These are phyloP conservation scores for Gallinago jamesoni DNA, from an alignment of 2,113 vertebrate species.

Conservation along the genomic window DNA sequence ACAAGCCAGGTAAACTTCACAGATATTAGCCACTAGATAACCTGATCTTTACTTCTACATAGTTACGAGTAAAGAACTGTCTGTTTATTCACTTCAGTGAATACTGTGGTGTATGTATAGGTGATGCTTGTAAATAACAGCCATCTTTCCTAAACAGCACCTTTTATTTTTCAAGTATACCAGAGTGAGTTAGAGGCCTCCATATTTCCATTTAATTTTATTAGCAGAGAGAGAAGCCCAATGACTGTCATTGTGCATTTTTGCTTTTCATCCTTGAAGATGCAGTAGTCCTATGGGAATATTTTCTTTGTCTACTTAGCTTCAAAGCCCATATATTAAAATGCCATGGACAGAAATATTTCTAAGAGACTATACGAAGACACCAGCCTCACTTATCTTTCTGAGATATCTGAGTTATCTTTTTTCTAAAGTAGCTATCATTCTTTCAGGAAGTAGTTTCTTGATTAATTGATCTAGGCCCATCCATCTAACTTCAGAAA, in stretches of 20 bases:
- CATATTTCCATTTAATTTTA: neutral
- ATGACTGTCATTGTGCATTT: neutral
- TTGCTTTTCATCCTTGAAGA: neutral
- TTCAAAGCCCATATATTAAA: neutral
- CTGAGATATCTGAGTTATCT: neutral
- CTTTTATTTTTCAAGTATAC: neutral
- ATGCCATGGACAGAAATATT: neutral
- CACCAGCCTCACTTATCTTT: neutral
- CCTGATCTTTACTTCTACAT: neutral
- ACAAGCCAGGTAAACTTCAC: neutral
- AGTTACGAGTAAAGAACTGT: neutral
- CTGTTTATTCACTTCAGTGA: neutral
- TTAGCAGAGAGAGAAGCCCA: neutral
- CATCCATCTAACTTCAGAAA: neutral
- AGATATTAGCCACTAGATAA: neutral
- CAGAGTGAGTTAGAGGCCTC: neutral
- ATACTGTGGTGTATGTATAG: neutral
- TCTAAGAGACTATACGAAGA: neutral
- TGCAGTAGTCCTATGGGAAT: neutral
- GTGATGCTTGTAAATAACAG: neutral
- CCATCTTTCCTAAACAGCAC: neutral
- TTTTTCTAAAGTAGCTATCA: neutral
- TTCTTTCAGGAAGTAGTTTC: neutral
- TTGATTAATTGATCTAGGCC: neutral
- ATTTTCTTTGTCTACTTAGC: neutral